A percentile compares a stretch with the other conserved stretches of the same genome.
phyloP scores from a whole-genome alignment of 2,113 vertebrate genomes.

The Sula dactylatra region DNA sequence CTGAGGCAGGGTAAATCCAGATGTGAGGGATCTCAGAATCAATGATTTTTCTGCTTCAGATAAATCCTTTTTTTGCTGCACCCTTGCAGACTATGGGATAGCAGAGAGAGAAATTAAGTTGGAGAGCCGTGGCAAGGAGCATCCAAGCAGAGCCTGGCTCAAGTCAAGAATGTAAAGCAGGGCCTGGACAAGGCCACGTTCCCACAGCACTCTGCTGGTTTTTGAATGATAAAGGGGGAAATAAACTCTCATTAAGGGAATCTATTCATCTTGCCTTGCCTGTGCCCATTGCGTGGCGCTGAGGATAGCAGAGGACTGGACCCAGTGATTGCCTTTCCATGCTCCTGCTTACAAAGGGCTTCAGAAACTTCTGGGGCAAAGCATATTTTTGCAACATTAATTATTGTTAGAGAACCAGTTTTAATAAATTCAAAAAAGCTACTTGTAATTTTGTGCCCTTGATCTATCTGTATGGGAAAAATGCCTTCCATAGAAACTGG shows the following conservation, averaged over 20 bases:
- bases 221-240: background rate
- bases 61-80: background rate
- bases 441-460: background rate
- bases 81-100: background rate
- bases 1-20: background rate
- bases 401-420: background rate
- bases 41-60: background rate
- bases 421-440: background rate
- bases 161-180: background rate
- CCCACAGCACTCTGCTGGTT: background rate
- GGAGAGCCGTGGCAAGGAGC: background rate
- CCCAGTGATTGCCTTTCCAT: background rate
- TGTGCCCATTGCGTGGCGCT: accelerated
- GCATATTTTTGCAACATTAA: background rate
- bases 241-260: background rate
- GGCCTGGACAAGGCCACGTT: background rate
- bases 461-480: background rate
- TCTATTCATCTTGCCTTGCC: background rate
- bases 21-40: background rate
- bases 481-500: background rate
- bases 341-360: background rate
- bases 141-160: background rate
- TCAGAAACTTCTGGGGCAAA: background rate
- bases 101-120: background rate
- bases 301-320: background rate